A percentile compares a stretch with the other conserved stretches of the same genome.
Evolutionary conservation across 2,113 vertebrate genomes (phyloP).

Genomic region (Charina bottae): DNA sequence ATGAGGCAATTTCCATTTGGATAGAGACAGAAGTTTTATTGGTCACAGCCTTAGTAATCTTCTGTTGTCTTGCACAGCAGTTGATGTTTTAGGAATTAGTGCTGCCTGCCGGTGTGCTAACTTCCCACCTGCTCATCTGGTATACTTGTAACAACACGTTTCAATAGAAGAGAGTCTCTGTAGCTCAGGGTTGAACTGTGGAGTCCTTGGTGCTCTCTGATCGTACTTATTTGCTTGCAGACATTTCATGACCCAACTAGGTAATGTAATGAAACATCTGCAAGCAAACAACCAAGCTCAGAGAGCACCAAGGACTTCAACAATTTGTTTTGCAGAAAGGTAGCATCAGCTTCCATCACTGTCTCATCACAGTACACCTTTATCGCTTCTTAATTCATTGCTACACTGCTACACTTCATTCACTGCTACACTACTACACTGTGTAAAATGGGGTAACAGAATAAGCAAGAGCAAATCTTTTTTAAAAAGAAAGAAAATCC

Average conservation of each 20-base stretch:
- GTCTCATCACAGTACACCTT: not conserved
- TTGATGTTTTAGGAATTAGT: not conserved
- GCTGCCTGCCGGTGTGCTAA: not conserved
- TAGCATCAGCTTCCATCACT: no score
- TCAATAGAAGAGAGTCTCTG: not conserved
- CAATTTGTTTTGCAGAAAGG: not conserved
- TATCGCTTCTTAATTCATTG: not conserved
- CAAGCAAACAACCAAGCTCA: not conserved
- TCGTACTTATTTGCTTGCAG: not conserved
- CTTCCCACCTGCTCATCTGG: not conserved
- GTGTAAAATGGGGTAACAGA: not conserved
- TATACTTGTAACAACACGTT: not conserved
- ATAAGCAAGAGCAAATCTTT: not conserved
- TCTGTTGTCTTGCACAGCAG: not conserved
- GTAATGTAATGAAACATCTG: not conserved
- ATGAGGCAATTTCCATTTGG: not conserved
- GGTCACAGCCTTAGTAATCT: not conserved
- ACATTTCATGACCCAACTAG: not conserved
- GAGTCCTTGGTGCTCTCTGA: not conserved
- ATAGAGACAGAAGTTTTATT: not conserved
- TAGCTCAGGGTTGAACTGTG: not conserved
- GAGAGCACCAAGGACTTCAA: not conserved
- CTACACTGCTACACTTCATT: not conserved
- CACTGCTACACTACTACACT: not conserved
- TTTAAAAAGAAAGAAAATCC: not conserved